These are phyloP conservation scores for Blomia tropicalis DNA, from an alignment of 2,888 invertebrate genomes.

Conservation along the genomic window DNA sequence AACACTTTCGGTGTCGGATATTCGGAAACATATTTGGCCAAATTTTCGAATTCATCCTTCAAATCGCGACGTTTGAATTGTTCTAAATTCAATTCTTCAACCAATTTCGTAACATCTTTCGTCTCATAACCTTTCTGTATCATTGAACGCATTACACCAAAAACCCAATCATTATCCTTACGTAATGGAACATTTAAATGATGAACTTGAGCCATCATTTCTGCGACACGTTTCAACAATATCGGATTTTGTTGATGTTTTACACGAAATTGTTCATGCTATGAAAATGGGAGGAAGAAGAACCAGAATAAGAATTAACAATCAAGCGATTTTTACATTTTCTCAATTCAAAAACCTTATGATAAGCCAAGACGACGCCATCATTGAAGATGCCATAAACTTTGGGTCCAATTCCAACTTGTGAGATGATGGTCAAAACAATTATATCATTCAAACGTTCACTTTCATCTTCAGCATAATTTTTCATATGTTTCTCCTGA, in stretches of 20 bases:
- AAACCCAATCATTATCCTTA: conserved; percentile 40
- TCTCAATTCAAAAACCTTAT: not conserved
- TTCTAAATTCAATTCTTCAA: not conserved
- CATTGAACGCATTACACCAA: not conserved
- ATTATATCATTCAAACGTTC: conserved; percentile 12
- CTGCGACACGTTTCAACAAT: conserved; percentile 65
- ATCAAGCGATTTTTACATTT: no score
- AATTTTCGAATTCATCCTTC: not conserved
- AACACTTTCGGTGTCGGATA: not conserved
- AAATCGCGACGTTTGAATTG: not conserved
- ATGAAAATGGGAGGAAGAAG: no score
- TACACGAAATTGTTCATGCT: conserved; percentile 1
- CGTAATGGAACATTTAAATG: conserved; percentile 78
- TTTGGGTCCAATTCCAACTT: conserved; percentile 60
- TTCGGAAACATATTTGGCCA: not conserved
- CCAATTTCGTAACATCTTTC: not conserved
- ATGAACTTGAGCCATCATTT: conserved; percentile 82
- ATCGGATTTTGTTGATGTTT: conserved; percentile 1
- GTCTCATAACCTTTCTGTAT: not conserved
- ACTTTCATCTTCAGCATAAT: not conserved
- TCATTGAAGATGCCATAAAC: conserved; percentile 89
- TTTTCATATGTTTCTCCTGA: conserved; percentile 6
- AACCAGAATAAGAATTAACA: no score
- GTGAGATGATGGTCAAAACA: not conserved
- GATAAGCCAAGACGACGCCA: conserved; percentile 81